These are phyloP conservation scores for Gyps fulvus DNA, from an alignment of 2,113 vertebrate genomes.

Conservation along the genomic window DNA sequence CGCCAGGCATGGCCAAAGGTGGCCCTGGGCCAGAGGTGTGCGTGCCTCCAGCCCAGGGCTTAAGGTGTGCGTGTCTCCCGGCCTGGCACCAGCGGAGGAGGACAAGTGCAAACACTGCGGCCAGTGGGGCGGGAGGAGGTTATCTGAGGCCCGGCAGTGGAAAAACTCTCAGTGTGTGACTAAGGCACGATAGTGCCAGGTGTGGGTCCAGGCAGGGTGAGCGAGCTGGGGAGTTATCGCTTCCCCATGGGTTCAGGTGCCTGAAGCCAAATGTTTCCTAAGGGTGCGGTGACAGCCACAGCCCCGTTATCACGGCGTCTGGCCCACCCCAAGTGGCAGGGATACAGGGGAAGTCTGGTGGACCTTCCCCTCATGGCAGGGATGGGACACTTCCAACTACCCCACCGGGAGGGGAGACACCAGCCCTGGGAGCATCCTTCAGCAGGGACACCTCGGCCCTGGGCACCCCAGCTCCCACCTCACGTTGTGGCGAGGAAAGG, in stretches of 20 bases:
- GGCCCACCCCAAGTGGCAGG: not conserved
- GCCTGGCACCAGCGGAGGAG: constrained; percentile 57
- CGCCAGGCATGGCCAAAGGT: not conserved
- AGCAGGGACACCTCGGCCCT: not conserved
- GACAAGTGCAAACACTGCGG: constrained; percentile 43
- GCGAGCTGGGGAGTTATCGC: not conserved
- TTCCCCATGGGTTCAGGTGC: constrained; percentile 43
- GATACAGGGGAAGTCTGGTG: rapidly evolving
- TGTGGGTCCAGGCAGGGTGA: constrained; percentile 36
- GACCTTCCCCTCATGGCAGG: not conserved
- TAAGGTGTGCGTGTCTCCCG: constrained; percentile 15
- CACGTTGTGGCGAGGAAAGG: rapidly evolving
- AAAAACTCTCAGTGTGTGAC: constrained; percentile 39
- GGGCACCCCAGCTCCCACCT: not conserved
- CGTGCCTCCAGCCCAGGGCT: not conserved
- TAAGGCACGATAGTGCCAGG: constrained; percentile 40
- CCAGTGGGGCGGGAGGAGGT: constrained; percentile 3
- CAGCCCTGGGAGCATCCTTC: not conserved
- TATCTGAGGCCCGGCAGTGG: constrained; percentile 54
- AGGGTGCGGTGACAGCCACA: constrained; percentile 57
- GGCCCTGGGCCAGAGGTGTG: not conserved
- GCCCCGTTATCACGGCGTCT: constrained; percentile 23
- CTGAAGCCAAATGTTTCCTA: constrained; percentile 65
- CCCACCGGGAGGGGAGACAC: rapidly evolving
- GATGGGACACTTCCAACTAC: not conserved